These are phyloP conservation scores for Xerus inauris DNA, from an alignment of 2,113 vertebrate species.

Conservation along the genomic window DNA sequence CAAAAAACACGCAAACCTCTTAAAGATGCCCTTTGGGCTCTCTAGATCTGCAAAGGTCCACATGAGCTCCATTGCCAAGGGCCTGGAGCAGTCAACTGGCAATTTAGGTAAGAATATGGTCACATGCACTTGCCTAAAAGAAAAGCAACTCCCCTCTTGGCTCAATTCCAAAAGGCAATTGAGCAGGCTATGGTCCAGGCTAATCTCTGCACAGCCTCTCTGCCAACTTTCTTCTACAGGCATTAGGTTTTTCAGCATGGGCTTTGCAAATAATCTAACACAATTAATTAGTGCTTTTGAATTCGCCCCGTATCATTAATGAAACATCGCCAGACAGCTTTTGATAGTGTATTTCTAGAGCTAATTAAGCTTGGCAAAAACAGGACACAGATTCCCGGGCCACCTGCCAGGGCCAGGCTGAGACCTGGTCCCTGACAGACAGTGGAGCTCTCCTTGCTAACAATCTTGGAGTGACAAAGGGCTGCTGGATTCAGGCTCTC, in stretches of 20 bases:
- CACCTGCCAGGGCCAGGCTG: background rate
- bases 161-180: slow-evolving; percentile 78
- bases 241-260: slow-evolving; percentile 77
- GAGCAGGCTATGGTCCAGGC: slow-evolving; percentile 67
- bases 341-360: slow-evolving; percentile 68
- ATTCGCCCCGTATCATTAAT: slow-evolving; percentile 59
- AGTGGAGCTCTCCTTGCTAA: background rate
- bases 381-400: background rate
- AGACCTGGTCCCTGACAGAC: background rate
- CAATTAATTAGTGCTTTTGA: slow-evolving; percentile 80
- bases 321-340: slow-evolving; percentile 60
- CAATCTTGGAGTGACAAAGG: background rate
- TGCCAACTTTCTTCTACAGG: slow-evolving; percentile 80
- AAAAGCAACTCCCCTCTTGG: slow-evolving; percentile 76
- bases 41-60: slow-evolving; percentile 5
- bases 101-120: slow-evolving; percentile 65
- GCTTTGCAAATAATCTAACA: slow-evolving; percentile 75
- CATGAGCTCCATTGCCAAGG: slow-evolving; percentile 13
- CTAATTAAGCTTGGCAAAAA: slow-evolving; percentile 72
- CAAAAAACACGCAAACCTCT: slow-evolving; percentile 42
- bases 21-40: slow-evolving; percentile 11
- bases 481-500: background rate
- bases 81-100: slow-evolving; percentile 15
- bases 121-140: slow-evolving; percentile 64
- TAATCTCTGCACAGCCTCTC: slow-evolving; percentile 71